Evolutionary conservation across 2,113 vertebrate species (phyloP), one percentile per base, ranked within the genome.

Genomic region (Phasianus colchicus): DNA sequence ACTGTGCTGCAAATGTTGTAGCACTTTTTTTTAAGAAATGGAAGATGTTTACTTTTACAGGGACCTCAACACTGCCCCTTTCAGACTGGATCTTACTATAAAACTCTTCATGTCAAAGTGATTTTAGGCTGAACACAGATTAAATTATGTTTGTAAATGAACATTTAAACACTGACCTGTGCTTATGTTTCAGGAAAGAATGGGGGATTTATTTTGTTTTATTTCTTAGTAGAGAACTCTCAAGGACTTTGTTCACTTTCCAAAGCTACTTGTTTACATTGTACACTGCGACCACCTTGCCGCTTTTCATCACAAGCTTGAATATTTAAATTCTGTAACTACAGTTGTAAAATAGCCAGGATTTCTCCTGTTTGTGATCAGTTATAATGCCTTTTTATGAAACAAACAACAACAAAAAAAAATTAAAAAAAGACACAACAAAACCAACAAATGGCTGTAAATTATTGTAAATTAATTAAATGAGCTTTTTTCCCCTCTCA

Each of bases 221-320:
- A 91, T 97, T 97, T 97, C 95, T 98, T 94, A 97, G 97, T 96
- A 97, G 98, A 97, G 97, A 97, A 97, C 91, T 98, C 97, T 98
- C 98, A 98, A 98, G 98, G 98, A 98, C 98, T 98, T 98, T 96
- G 96, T 98, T 99, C 98, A 98, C 98, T 98, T 98, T 99, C 99
- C 99, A 98, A 98, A 99, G 98, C 99, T 99, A 98, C 98, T 99
- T 99, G 99, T 99, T 99, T 99, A 98, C 98, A 99, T 98, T 98
- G 97, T 98, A 98, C 98, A 97, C 98, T 98, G 98, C 98, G 96
- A 98, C 98, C 98, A 98, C 98, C 98, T 98, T 98, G 98, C 98
- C 97, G 96, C 97, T 98, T 98, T 96, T 98, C 98, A 98, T 98
- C 98, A 98, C 98, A 98, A 98, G 98, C 97, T 99, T 99, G 98